Evolutionary conservation across 2,797 vertebrate species (phyloP).

Genomic region (Psittacula echo): DNA sequence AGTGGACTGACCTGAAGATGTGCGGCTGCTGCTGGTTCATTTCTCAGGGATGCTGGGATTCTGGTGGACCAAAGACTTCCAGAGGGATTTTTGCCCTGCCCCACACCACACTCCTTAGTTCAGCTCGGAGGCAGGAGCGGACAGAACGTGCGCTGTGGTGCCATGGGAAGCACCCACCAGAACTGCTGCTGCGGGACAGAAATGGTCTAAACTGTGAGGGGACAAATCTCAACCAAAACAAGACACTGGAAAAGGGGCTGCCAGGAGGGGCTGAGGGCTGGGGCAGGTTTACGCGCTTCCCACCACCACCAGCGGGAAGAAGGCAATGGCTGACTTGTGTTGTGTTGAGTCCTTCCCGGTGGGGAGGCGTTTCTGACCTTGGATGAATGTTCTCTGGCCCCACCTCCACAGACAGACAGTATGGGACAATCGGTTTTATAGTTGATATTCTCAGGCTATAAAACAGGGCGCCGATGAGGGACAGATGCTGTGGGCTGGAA

Average conservation of each 20-base stretch:
- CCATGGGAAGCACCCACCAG: neutral
- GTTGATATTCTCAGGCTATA: neutral
- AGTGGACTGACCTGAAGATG: neutral
- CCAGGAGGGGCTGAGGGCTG: neutral
- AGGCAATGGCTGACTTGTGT: neutral
- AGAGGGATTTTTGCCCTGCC: neutral
- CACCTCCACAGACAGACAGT: neutral
- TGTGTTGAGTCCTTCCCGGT: neutral
- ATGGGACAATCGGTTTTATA: neutral
- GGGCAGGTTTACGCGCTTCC: neutral
- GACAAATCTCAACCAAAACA: neutral
- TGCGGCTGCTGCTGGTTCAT: neutral
- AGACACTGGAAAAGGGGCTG: neutral
- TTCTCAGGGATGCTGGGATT: neutral
- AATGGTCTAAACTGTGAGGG: neutral
- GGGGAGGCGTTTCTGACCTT: neutral
- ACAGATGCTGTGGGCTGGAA: neutral
- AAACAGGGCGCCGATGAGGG: neutral
- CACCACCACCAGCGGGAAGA: neutral
- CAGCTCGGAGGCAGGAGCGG: neutral
- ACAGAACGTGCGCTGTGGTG: rapidly evolving
- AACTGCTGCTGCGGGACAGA: neutral
- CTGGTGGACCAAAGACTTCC: neutral
- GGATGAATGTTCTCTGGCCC: neutral
- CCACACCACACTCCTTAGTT: rapidly evolving